phyloP scores from a whole-genome alignment of 2,888 invertebrate genomes.

The Drosophila mulleri region DNA sequence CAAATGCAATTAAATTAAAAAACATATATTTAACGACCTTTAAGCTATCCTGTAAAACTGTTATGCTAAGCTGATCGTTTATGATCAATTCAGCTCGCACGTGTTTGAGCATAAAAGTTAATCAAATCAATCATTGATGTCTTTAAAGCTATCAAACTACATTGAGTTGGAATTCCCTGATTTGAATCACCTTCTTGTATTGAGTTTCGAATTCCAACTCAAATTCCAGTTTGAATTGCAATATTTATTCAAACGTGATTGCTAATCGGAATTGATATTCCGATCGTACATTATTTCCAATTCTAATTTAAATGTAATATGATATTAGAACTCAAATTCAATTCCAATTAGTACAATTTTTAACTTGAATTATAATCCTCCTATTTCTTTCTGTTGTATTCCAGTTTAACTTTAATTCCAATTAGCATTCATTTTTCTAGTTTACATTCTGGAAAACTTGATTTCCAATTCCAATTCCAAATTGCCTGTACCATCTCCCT shows the following conservation, averaged over 20 bases:
- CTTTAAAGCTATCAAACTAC: not conserved
- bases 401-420: not conserved
- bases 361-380: not conserved
- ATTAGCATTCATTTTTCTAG: not conserved
- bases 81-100: not conserved
- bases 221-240: not conserved
- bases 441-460: too few relatives aligned
- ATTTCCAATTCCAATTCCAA: not conserved
- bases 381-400: not conserved
- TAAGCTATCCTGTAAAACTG: constrained; percentile 10
- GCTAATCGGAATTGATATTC: not conserved
- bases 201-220: not conserved
- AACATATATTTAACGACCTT: not conserved
- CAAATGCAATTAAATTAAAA: constrained; percentile 5
- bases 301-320: not conserved
- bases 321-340: too few relatives aligned
- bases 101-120: not conserved
- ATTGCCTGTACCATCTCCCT: not conserved
- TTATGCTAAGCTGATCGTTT: not conserved
- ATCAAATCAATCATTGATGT: constrained; percentile 1
- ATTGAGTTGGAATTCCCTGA: not conserved
- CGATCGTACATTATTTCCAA: not conserved
- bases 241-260: too few relatives aligned
- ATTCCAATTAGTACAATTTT: too few relatives aligned
- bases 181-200: not conserved